These are phyloP conservation scores for Bimastos eiseni DNA, from an alignment of 2,888 invertebrate genomes.

Conservation along the genomic window DNA sequence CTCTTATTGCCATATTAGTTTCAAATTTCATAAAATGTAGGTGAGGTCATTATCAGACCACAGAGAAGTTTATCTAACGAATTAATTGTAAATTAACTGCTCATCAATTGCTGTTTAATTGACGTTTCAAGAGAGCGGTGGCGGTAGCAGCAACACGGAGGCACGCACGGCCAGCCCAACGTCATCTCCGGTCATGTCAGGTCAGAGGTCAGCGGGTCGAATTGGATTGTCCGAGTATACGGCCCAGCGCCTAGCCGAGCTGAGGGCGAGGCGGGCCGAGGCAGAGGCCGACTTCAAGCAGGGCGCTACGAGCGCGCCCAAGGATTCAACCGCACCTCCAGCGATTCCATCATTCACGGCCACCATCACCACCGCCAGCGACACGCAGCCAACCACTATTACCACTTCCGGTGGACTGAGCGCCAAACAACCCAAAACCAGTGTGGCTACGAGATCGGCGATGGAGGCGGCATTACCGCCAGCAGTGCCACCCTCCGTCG, in stretches of 20 bases:
- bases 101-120: background rate
- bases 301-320: background rate
- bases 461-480: background rate
- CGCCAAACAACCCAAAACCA: background rate
- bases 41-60: background rate
- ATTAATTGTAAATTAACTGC: background rate
- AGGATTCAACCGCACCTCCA: background rate
- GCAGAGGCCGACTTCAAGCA: conserved; percentile 26
- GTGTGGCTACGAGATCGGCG: background rate
- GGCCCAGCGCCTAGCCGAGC: conserved; percentile 36
- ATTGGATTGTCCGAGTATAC: conserved; percentile 39
- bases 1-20: background rate
- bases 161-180: background rate
- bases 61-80: background rate
- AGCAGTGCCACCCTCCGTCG: no score
- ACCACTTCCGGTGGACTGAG: background rate
- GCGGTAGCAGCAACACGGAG: background rate
- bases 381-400: background rate
- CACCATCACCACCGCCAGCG: background rate
- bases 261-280: conserved; percentile 38
- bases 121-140: background rate
- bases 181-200: conserved; percentile 18
- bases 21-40: background rate
- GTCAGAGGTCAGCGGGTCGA: conserved; percentile 27
- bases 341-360: background rate